Percentiles rank a stretch among this genome's conserved stretches.
phyloP scores from a whole-genome alignment of 2,113 vertebrate genomes.

The Nothocercus julius region DNA sequence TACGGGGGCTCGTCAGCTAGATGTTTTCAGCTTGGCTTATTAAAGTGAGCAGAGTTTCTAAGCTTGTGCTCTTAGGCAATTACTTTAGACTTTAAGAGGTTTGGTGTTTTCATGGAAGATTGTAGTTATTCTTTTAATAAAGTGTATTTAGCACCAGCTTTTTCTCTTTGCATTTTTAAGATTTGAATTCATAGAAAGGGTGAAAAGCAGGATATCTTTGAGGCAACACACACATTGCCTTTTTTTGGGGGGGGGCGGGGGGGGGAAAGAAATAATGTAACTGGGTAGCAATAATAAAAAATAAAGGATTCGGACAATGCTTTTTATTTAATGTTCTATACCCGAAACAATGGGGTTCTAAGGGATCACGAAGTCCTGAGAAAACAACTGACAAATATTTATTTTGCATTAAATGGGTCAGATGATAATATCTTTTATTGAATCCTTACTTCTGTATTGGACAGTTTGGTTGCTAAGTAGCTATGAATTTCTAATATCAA shows the following conservation, averaged over 20 bases:
- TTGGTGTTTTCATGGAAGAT: background rate
- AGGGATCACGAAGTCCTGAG: background rate
- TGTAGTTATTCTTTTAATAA: background rate
- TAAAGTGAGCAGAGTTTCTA: background rate
- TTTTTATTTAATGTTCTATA: background rate
- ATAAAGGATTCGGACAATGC: background rate
- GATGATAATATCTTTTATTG: slow-evolving; percentile 38
- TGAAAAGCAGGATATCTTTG: background rate
- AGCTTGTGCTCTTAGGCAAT: background rate
- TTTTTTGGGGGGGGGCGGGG: background rate
- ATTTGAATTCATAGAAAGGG: background rate
- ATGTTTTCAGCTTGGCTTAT: background rate
- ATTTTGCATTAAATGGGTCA: slow-evolving; percentile 37
- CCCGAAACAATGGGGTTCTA: background rate
- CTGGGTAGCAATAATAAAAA: background rate
- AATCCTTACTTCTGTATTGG: slow-evolving; percentile 36
- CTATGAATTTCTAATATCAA: slow-evolving; percentile 68
- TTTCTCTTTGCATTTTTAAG: background rate
- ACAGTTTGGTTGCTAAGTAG: slow-evolving; percentile 61
- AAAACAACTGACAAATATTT: background rate
- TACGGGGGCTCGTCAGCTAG: background rate
- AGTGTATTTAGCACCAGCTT: background rate
- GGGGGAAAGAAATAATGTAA: background rate
- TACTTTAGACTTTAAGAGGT: background rate
- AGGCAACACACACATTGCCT: fast-evolving